Base-by-base conservation (phyloP, 2,888 invertebrate genomes). In the Clostera curtula region DNA sequence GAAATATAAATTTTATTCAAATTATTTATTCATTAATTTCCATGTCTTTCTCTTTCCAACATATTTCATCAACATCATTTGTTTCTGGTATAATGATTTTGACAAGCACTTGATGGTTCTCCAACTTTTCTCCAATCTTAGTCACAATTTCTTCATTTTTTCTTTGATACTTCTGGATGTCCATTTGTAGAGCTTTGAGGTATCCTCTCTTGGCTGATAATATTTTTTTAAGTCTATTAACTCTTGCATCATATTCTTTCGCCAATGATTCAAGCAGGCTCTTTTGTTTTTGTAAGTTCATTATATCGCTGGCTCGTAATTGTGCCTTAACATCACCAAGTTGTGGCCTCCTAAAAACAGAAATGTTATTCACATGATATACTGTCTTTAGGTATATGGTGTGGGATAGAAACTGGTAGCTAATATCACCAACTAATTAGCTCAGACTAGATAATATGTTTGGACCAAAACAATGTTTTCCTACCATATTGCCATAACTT, bases 1-100 rank as follows among this genome's bases (percentile, higher is more conserved):
- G 77, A 80, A 82, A 79, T 76, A 82, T 77, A 82, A 77, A 77
- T 71, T 77, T 76, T 80, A 79, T 72, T 79, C 73, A 77, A 72
- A 63, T 63, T 58, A 62, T 51, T 50, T 46, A 38, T 30, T 49
- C 43, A 52, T 53, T 49, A 29, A 47, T 29, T 40, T 67, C 56
- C 47, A 66, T 43, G 27, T 70, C 63, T 56, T 62, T 64, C 17
- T 63, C 60, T 33, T 55, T 53, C 72, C 71, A 73, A 29, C 47
- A 43, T 18, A 57, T 42, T 14, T 66, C 56, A 27, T 72, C 59
- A 22, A 62, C 36, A 43, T 67, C 46, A 27, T 48, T 29, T 34
- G 49, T 58, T 28, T 53, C 43, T 16, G 54, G 40, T 17, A 52
- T 19, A 16, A 61, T 56, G 12, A 42, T 38, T 25, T 60, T 58